Evolutionary conservation across 2,888 invertebrate genomes (phyloP).

Genomic region (Ophioninae sp.): DNA sequence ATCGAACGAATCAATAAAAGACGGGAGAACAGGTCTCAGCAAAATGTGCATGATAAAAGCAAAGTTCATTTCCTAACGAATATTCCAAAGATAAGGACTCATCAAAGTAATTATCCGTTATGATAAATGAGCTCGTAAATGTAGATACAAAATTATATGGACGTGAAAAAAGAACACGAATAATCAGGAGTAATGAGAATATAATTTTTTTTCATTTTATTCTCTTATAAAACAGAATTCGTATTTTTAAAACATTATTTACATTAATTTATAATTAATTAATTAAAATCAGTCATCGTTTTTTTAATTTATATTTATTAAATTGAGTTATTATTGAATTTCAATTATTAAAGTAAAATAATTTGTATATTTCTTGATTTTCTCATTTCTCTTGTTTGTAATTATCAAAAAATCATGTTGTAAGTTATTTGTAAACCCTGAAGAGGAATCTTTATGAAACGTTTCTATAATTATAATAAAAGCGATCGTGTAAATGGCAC

Average conservation of each 20-base stretch:
- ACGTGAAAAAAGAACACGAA: neutral
- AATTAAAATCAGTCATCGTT: no score
- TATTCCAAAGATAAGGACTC: neutral
- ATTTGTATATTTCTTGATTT: no score
- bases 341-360: no score
- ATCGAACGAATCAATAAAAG: neutral
- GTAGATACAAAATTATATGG: neutral
- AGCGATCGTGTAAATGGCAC: conserved; percentile 7
- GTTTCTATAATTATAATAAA: no score
- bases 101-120: neutral
- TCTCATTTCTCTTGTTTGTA: no score
- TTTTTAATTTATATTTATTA: no score
- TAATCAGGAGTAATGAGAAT: neutral
- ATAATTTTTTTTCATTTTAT: neutral
- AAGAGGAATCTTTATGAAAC: no score
- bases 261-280: no score
- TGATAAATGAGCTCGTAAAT: neutral
- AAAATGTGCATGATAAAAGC: neutral
- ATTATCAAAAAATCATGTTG: no score
- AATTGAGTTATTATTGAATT: no score
- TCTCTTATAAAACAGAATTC: neutral
- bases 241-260: no score
- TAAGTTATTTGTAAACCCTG: no score
- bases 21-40: neutral
- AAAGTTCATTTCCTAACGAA: neutral